Conservation (phyloP, 2,888 invertebrate species). For the Xestoiulus laeticollis region DNA sequence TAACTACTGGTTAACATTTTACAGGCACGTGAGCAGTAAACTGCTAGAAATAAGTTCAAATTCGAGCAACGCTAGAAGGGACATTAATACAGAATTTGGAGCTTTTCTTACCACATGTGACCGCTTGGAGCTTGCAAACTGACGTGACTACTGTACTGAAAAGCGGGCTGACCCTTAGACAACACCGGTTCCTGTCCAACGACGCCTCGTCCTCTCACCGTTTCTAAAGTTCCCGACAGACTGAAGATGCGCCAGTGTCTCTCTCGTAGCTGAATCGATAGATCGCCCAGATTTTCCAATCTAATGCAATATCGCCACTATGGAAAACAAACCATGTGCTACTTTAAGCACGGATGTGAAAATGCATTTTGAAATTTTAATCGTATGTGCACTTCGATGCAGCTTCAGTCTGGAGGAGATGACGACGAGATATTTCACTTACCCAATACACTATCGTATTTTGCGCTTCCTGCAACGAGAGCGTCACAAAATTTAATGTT, state of each 20-base stretch:
- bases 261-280: constrained; percentile 91
- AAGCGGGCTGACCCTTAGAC: constrained; percentile 87
- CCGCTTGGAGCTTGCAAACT: constrained; percentile 96
- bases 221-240: constrained; percentile 84
- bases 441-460: constrained; percentile 94
- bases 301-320: constrained; percentile 98
- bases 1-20: too few species aligned
- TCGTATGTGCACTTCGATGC: too few species aligned
- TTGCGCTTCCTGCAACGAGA: constrained; percentile 69
- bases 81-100: not conserved
- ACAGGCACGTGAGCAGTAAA: too few species aligned
- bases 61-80: too few species aligned
- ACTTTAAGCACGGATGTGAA: too few species aligned
- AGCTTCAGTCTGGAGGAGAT: too few species aligned
- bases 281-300: constrained; percentile 89
- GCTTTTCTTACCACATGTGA: constrained; percentile 85
- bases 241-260: constrained; percentile 99
- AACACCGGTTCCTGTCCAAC: constrained; percentile 98
- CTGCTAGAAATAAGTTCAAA: too few species aligned
- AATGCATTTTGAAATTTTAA: too few species aligned
- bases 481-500: constrained; percentile 36
- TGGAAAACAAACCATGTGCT: constrained; percentile 30
- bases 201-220: constrained; percentile 88
- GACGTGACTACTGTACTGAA: constrained; percentile 98
- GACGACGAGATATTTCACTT: too few species aligned